Evolutionary conservation across 2,797 vertebrate species (phyloP), one percentile per base, ranked within the genome.

Genomic region (Sarcophilus harrisii): DNA sequence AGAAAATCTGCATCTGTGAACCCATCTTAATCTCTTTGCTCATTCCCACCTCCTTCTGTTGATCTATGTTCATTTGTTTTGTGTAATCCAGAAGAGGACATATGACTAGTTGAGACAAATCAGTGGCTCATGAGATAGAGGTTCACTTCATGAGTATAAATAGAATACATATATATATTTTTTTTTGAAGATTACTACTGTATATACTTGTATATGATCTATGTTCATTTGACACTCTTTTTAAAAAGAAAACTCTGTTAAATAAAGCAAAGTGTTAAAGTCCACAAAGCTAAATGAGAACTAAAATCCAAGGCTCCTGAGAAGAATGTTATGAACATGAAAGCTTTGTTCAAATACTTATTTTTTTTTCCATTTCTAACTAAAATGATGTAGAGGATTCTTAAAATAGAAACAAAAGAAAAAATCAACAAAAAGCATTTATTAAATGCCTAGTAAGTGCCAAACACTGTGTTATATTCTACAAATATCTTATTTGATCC

Each of bases 11-110:
- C 38, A 58, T 29, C 60, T 93, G 21, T 93, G 38, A 95, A 90
- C 32, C 14, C 10, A 14, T 91, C 91, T 96, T 94, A 95, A 93
- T 90, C 4, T n/a, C 62, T 90, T 96, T 96, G 57, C 95, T 91
- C 57, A 58, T 89, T 93, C 92, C 21, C 18, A 92, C 93, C 1
- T 60, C 60, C 91, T 96, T 87, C n/a, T 92, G 90, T 95, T 98
- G 91, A 28, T 21, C 13, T 95, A n/a, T 30, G 73, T 81, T 93
- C 4, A 92, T 92, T 94, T 94, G 90, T 8, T 1, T 95, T 94
- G 4, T 89, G 57, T 90, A 95, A 91, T 92, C 16, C n/a, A 94
- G 29, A 93, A 54, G 13, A 91, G 29, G 0, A 55, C 4, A 58
- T 24, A 58, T 10, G 90, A 90, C 28, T n/a, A 52, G 10, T 16